Base-by-base conservation (phyloP, 2,888 invertebrate species). In the Petrophora chlorosata region DNA sequence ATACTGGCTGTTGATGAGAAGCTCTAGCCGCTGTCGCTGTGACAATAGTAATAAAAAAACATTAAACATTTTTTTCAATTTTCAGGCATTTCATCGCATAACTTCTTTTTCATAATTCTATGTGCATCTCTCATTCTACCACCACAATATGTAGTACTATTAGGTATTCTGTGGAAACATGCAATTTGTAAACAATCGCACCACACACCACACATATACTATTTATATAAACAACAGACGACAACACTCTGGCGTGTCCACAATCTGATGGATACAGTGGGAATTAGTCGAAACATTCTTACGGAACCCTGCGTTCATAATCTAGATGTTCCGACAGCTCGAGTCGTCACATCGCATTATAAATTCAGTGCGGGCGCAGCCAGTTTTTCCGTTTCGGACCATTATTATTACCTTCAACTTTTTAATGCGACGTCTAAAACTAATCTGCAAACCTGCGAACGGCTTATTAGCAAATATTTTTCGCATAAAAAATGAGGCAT, bases 271-370 rank as follows among this genome's bases (percentile, higher is more conserved):
- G 1, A 19, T 26, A 9, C 26, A 33, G 32, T 29, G 35, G 28
- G n/a, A 16, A 30, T 38, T 32, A 25, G 45, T 19, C 13, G 15
- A 15, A 40, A 23, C 34, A 41, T 28, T 36, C n/a, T 0, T 59
- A 59, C 73, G 61, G 75, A 65, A 77, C 79, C 73, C 66, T 54
- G 39, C 40, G 28, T 17, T 14, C 28, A 33, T 47, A 74, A 67
- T 74, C 75, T 70, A 73, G 65, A 76, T 73, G 67, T 58, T 51
- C 61, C 61, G 69, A 68, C 74, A 70, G 65, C 55, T 54, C 64
- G 61, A 67, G 56, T 73, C 76, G 70, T 78, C 78, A 68, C 65
- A 63, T 68, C 67, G 65, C 62, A 74, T 78, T 74, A 82, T 73
- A 73, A 69, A 78, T 77, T 73, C 72, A 66, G 59, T 67, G 67